Evolutionary conservation across 2,888 invertebrate species (phyloP).

Genomic region (Xanthia icteritia): DNA sequence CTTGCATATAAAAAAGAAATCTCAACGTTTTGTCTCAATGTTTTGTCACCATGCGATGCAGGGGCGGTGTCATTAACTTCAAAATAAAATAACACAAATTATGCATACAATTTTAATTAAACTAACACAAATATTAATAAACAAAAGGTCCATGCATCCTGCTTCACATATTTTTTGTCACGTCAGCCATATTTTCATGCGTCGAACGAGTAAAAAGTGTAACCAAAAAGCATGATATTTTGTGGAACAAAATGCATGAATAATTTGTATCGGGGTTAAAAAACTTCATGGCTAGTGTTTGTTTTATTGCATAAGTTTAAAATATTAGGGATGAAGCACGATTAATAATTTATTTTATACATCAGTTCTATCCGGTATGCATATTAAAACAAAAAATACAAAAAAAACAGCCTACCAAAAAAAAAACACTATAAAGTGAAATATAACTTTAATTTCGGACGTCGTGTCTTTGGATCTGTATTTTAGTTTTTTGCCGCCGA

Average conservation of each 20-base stretch:
- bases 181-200: constrained; percentile 16
- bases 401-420: too few species aligned
- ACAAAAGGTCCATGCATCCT: constrained; percentile 24
- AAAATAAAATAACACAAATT: constrained; percentile 1
- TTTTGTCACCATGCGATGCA: too few species aligned
- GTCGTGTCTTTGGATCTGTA: too few species aligned
- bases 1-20: too few species aligned
- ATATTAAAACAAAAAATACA: too few species aligned
- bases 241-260: constrained; percentile 18
- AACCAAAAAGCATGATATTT: constrained; percentile 11
- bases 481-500: too few species aligned
- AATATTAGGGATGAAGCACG: neutral
- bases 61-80: too few species aligned
- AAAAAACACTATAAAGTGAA: too few species aligned
- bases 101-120: constrained; percentile 12
- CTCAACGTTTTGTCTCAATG: fast-evolving
- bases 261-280: constrained; percentile 24
- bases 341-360: neutral
- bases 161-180: constrained; percentile 35
- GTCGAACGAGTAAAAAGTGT: constrained; percentile 19
- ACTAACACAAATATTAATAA: constrained; percentile 20
- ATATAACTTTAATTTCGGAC: too few species aligned
- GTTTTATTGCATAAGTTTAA: neutral
- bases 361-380: neutral
- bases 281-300: neutral